Percentiles rank a stretch among this genome's conserved stretches.
These are phyloP conservation scores for Ooceraea biroi DNA, from an alignment of 1,140 invertebrate genomes.

Conservation along the genomic window DNA sequence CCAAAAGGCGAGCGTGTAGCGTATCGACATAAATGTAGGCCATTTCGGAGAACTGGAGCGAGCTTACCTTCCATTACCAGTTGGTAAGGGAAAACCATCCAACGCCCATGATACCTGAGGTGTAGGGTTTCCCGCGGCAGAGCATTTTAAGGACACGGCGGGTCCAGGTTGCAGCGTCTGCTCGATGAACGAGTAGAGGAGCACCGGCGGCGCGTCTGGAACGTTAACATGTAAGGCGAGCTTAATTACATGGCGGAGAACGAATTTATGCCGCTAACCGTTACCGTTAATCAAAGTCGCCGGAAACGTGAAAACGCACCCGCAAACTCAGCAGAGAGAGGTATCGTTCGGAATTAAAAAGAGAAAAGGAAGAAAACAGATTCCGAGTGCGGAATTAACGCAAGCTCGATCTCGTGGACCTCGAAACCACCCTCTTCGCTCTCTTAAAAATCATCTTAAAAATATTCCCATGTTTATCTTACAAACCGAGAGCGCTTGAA, in stretches of 20 bases:
- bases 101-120: constrained; percentile 93
- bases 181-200: constrained; percentile 94
- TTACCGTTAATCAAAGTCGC: constrained; percentile 55
- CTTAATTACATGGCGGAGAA: constrained; percentile 47
- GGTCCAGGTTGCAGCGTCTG: constrained; percentile 94
- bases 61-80: constrained; percentile 89
- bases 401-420: constrained; percentile 31
- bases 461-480: neutral
- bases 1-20: neutral
- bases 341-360: constrained; percentile 24
- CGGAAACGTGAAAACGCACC: constrained; percentile 26
- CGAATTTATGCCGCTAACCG: constrained; percentile 32
- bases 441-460: constrained; percentile 18
- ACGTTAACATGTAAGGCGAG: constrained; percentile 68
- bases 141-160: constrained; percentile 94
- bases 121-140: constrained; percentile 94
- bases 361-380: neutral
- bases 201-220: constrained; percentile 93
- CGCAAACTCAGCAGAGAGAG: neutral
- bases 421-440: neutral
- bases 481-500: neutral
- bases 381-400: constrained; percentile 32
- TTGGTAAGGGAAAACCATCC: constrained; percentile 92
- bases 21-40: constrained; percentile 25
- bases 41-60: constrained; percentile 55